These are phyloP conservation scores for Hemicentrotus pulcherrimus DNA, from an alignment of 35 echinoderm and acorn worm species.

Conservation along the genomic window DNA sequence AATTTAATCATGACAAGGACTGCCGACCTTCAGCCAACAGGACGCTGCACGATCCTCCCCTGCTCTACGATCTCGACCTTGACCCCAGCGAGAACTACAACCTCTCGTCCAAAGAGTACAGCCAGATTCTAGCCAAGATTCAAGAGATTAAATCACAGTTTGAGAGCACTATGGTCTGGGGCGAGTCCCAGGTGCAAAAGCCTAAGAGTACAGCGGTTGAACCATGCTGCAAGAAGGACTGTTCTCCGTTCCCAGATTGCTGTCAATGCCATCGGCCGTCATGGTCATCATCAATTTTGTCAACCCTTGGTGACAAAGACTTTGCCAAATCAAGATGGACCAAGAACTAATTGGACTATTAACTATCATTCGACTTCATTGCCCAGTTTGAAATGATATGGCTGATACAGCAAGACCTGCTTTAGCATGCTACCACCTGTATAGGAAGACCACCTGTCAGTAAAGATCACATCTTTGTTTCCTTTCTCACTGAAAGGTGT, in stretches of 20 bases:
- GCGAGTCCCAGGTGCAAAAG: slow-evolving; percentile 58
- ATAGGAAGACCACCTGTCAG: too few species aligned
- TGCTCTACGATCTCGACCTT: slow-evolving; percentile 81
- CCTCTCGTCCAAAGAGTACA: slow-evolving; percentile 54
- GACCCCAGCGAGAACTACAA: slow-evolving; percentile 88
- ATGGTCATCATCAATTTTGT: background rate
- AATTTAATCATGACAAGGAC: slow-evolving; percentile 77
- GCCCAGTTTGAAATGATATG: too few species aligned
- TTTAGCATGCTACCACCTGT: too few species aligned
- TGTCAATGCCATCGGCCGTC: slow-evolving; percentile 61
- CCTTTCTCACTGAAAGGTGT: too few species aligned
- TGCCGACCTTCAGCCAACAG: slow-evolving; percentile 68
- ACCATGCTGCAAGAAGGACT: slow-evolving; percentile 89
- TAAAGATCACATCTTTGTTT: too few species aligned
- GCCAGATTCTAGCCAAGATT: slow-evolving; percentile 58
- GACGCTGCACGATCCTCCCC: slow-evolving; percentile 67
- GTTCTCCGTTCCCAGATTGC: slow-evolving; percentile 83
- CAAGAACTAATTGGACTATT: background rate
- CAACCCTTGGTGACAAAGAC: background rate
- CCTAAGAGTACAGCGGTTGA: slow-evolving; percentile 52
- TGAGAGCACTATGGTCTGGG: slow-evolving; percentile 74
- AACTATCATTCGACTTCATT: too few species aligned
- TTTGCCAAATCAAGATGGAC: background rate
- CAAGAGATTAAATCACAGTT: slow-evolving; percentile 66
- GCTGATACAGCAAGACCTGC: too few species aligned